Base-by-base conservation (phyloP, 2,113 vertebrate species). In the Eudyptes chrysolophus region DNA sequence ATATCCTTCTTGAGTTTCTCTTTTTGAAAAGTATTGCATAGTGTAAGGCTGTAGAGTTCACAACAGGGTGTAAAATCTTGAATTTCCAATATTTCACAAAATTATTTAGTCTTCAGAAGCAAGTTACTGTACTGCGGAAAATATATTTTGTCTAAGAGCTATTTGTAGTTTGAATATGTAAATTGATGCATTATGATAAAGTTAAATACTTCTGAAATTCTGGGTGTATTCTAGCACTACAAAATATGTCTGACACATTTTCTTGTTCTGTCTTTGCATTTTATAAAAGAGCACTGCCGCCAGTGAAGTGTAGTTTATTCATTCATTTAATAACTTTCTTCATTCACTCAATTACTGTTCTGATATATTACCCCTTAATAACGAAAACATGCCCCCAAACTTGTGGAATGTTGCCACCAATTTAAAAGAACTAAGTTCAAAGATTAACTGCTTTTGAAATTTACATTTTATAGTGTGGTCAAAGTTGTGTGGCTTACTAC, bases 81-180 rank as follows among this genome's bases (percentile, higher is more conserved):
- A 58, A 42, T 75, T 94, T 92, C 72, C 83, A 65, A 5, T 94
- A 66, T 93, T 96, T 76, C 34, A 90, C 17, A 89, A 46, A 94
- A 86, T 82, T 90, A 91, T 91, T 72, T 88, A 74, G 74, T 95
- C 22, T 89, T 54, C 44, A 84, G 52, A 36, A 42, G 78, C 36
- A 62, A 66, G 36, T 49, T 84, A 87, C 87, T 57, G 6, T 55
- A 57, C 26, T 68, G 58, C 20, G 40, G 48, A 24, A 70, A 79
- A 87, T 91, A 44, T 27, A 14, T 77, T 70, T 84, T 92, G 76
- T 88, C 49, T 49, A 79, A 90, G 30, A 94, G 69, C 25, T 84
- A 22, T 54, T 81, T 72, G 40, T 86, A 48, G 27, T 84, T 81
- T 74, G 16, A 57, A 49, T 66, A 9, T 55, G 34, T 65, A 94